Percentiles rank a stretch among this genome's conserved stretches.
Conservation (phyloP, 2,888 invertebrate genomes). For the Beris chalybata region DNA sequence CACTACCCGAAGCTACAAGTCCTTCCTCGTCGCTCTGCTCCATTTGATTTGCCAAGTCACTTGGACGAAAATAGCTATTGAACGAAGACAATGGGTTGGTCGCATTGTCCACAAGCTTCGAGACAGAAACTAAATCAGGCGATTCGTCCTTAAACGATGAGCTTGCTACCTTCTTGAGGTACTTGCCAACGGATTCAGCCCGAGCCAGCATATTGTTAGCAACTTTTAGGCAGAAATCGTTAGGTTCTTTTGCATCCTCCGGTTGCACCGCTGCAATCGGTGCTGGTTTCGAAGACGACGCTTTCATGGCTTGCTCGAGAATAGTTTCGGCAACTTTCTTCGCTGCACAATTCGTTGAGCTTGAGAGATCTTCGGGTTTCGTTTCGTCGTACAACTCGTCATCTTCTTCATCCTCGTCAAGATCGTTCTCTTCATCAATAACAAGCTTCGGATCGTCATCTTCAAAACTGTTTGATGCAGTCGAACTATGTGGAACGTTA, state of each 20-base stretch:
- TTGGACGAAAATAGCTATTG: slow-evolving; percentile 64
- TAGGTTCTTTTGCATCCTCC: slow-evolving; percentile 49
- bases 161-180: slow-evolving; percentile 53
- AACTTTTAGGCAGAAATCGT: slow-evolving; percentile 61
- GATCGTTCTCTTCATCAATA: slow-evolving; percentile 55
- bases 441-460: slow-evolving; percentile 60
- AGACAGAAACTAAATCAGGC: slow-evolving; percentile 76
- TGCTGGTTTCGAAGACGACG: slow-evolving; percentile 40
- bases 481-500: slow-evolving; percentile 39
- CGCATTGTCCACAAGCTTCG: slow-evolving; percentile 76
- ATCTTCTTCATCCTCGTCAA: slow-evolving; percentile 44
- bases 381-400: slow-evolving; percentile 40
- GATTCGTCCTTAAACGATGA: slow-evolving; percentile 57
- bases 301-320: slow-evolving; percentile 58
- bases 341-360: slow-evolving; percentile 58
- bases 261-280: not conserved
- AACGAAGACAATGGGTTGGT: slow-evolving; percentile 61
- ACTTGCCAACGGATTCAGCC: slow-evolving; percentile 54
- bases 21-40: slow-evolving; percentile 70
- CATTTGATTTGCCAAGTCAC: slow-evolving; percentile 52
- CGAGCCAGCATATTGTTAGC: slow-evolving; percentile 64
- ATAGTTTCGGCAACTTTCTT: slow-evolving; percentile 64
- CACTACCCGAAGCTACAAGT: slow-evolving; percentile 73
- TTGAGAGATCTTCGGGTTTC: slow-evolving; percentile 42
- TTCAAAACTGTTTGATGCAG: slow-evolving; percentile 58